Conservation (phyloP, 2,888 invertebrate species). For the Oasisia sp. region DNA sequence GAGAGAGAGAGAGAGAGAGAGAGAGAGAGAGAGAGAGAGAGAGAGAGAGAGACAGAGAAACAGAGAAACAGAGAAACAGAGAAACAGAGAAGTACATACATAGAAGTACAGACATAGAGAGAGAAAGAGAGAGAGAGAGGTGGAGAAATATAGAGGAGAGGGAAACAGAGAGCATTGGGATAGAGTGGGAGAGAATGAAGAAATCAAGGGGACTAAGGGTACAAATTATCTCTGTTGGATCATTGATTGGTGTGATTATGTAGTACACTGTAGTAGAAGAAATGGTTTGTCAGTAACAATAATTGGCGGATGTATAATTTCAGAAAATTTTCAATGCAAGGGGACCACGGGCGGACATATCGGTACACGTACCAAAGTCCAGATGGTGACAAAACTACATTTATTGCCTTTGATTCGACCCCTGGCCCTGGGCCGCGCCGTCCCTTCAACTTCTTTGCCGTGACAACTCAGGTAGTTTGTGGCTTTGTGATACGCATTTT, state of each 20-base stretch:
- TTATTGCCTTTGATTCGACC: slow-evolving; percentile 87
- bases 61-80: too few species aligned
- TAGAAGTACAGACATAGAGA: too few species aligned
- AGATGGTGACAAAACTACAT: slow-evolving; percentile 77
- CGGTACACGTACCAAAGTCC: slow-evolving; percentile 71
- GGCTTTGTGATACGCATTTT: slow-evolving; percentile 20
- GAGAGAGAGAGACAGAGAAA: too few species aligned
- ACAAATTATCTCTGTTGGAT: neutral
- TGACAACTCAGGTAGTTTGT: slow-evolving; percentile 56
- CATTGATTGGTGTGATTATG: neutral
- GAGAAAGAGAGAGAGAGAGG: too few species aligned
- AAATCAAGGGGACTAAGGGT: neutral
- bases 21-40: too few species aligned
- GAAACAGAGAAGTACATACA: too few species aligned
- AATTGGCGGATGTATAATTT: slow-evolving; percentile 13
- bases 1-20: too few species aligned
- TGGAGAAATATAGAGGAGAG: too few species aligned
- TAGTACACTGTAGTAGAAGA: neutral
- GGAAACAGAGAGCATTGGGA: too few species aligned
- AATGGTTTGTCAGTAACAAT: neutral
- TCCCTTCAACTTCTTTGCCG: slow-evolving; percentile 91
- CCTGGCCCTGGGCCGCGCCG: slow-evolving; percentile 85
- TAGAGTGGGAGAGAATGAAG: too few species aligned
- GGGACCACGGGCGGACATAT: slow-evolving; percentile 78
- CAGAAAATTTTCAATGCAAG: slow-evolving; percentile 82